Conservation (phyloP, 92 coral and sea anemone genomes). For the Zoanthus sociatus region DNA sequence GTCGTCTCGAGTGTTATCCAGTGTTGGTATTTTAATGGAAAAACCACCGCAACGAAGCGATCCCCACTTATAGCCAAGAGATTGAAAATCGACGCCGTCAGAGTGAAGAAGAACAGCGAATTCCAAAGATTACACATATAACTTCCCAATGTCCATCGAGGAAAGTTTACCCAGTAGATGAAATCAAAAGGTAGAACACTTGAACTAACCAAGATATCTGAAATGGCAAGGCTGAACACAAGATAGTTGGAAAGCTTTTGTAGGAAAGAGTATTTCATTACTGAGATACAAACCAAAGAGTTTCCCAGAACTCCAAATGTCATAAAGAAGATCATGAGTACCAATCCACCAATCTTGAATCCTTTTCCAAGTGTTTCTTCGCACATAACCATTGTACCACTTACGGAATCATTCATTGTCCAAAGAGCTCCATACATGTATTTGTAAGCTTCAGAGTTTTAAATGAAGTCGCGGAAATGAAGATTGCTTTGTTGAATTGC, state of each 20-base stretch:
- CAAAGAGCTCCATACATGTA: constrained; percentile 18
- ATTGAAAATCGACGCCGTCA: constrained; percentile 83
- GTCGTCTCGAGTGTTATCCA: constrained; percentile 63
- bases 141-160: constrained; percentile 79
- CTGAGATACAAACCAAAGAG: constrained; percentile 69
- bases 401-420: constrained; percentile 35
- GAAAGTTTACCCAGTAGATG: constrained; percentile 80
- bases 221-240: constrained; percentile 78
- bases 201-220: constrained; percentile 75
- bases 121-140: constrained; percentile 85
- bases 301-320: constrained; percentile 72
- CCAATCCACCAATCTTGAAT: constrained; percentile 67
- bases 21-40: constrained; percentile 77
- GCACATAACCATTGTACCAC: constrained; percentile 51
- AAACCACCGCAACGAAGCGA: constrained; percentile 91
- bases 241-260: constrained; percentile 69
- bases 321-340: constrained; percentile 66
- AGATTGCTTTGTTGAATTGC: neutral
- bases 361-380: constrained; percentile 60
- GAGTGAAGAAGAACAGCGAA: constrained; percentile 74
- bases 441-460: neutral
- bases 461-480: neutral
- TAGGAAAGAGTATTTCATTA: constrained; percentile 62
- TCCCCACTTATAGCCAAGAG: constrained; percentile 82
- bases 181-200: constrained; percentile 81